Evolutionary conservation across 2,113 vertebrate species (phyloP), one percentile per base, ranked within the genome.

Genomic region (Paedocypris sp.): DNA sequence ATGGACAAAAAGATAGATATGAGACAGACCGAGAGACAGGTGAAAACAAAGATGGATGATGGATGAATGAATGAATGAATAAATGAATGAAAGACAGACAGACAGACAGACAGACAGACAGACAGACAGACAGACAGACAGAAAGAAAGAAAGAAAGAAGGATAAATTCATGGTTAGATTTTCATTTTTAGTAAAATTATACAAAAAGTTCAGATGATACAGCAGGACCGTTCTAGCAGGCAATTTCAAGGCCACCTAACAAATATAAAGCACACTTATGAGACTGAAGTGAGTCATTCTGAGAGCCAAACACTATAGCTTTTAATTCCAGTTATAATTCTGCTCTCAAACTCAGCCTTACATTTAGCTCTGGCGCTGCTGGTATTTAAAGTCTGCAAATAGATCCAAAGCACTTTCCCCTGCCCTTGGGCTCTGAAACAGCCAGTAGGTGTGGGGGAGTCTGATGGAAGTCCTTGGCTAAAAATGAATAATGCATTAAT

Each of bases 401-500:
- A 20, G 41, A 33, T 15, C 10, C 13, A 41, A 48, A 22, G 16
- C 36, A 57, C 26, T 28, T 62, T 28, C 11, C 10, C 36, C 32
- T 56, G 26, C 19, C 25, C 47, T 42, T 28, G 36, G 23, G 12
- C 36, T 48, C 36, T 50, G 11, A 32, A 36, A 60, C 64, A 42
- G 45, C n/a, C 57, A 51, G 32, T 53, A 26, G 43, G 49, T 62
- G 57, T 46, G 26, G 36, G 28, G 32, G 43, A 11, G 45, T 69
- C 7, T 59, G 38, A 74, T 58, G 58, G 51, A 57, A 28, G 46
- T 42, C 43, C 22, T n/a, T 29, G 48, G 25, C 49, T 64, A 50
- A 66, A n/a, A n/a, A 60, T 72, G 42, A 71, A 67, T 69, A 71
- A 68, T 68, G 31, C 31, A 60, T 66, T 50, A 13, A 73, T 68